Evolutionary conservation across 2,888 invertebrate genomes (phyloP), one percentile per base, ranked within the genome.

Genomic region (Emmelina monodactyla): DNA sequence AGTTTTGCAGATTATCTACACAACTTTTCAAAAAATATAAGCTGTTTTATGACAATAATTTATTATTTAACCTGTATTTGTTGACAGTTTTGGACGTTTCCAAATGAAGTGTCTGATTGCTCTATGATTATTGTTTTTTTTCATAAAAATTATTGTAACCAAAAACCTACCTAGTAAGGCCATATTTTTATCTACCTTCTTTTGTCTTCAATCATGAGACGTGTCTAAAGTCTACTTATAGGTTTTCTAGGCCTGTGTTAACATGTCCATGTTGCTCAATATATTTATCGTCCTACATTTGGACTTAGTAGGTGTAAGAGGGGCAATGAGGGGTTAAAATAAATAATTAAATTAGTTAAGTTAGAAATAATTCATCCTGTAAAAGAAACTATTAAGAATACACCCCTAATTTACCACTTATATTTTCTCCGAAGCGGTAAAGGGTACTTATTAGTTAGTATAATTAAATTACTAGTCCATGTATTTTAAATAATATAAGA

Each of bases 391-490:
- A n/a, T n/a, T n/a, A n/a, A n/a, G n/a, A n/a, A n/a, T n/a, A n/a
- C n/a, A n/a, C n/a, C 25, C 25, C 25, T 11, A 25, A 11, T 25
- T 25, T 19, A 25, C 4, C 9, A 25, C n/a, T n/a, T n/a, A n/a
- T n/a, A 25, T 25, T 63, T 73, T 72, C 75, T 78, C 76, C 75
- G 65, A 68, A 65, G 76, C 78, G 79, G 79, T 78, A 66, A 69
- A 72, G 72, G 73, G 73, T 79, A 79, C 78, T 78, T 76, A 76
- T 62, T 78, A 79, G 73, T 65, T 79, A 79, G 76, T 56, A 66
- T 79, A 76, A 78, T 76, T 75, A 68, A 75, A 75, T 73, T 72
- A 72, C 79, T 79, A 79, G 79, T 79, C 79, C 71, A 70, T 68
- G 58, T 79, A 76, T 65, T 57, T 71, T 29, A 14, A 67, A 72